Percentiles rank a stretch among this genome's conserved stretches.
Conservation (phyloP, 2,888 invertebrate species). For the Cylloceria caligata region DNA sequence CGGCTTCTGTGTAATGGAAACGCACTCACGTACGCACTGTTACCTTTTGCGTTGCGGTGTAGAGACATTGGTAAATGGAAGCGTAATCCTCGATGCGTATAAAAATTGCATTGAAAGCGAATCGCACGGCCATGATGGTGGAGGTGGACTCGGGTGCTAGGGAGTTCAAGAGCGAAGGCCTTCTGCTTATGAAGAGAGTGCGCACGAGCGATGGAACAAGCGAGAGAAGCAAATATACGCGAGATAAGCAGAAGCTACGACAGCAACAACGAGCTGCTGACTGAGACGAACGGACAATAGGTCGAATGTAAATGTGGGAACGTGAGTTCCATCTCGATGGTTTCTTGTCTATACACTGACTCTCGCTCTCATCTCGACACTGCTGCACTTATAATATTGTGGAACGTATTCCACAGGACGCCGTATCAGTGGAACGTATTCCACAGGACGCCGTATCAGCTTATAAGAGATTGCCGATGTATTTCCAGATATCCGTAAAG, state of each 20-base stretch:
- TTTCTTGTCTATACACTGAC: conserved; percentile 67
- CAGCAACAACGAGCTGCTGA: conserved; percentile 57
- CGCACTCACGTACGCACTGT: conserved; percentile 53
- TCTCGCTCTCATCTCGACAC: conserved; percentile 69
- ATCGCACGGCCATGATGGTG: conserved; percentile 69
- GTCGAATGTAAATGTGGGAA: conserved; percentile 83
- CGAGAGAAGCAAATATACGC: conserved; percentile 70
- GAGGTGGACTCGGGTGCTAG: conserved; percentile 50
- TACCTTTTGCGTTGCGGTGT: conserved; percentile 44
- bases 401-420: conserved; percentile 27
- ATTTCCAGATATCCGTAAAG: no score
- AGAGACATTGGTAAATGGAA: conserved; percentile 58
- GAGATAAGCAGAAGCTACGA: conserved; percentile 61
- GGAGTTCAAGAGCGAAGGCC: conserved; percentile 83
- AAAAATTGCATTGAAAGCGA: conserved; percentile 82
- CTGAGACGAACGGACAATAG: conserved; percentile 79
- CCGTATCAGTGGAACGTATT: conserved; percentile 31
- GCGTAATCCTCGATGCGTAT: conserved; percentile 63
- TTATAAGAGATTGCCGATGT: neutral
- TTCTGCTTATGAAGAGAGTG: conserved; percentile 72
- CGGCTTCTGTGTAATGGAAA: conserved; percentile 31
- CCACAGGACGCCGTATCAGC: neutral
- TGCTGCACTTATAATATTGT: conserved; percentile 56
- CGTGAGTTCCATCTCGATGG: conserved; percentile 81
- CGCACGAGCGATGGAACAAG: conserved; percentile 53